Conservation (phyloP, 92 coral and sea anemone species). For the Umimayanthus kanabou region DNA sequence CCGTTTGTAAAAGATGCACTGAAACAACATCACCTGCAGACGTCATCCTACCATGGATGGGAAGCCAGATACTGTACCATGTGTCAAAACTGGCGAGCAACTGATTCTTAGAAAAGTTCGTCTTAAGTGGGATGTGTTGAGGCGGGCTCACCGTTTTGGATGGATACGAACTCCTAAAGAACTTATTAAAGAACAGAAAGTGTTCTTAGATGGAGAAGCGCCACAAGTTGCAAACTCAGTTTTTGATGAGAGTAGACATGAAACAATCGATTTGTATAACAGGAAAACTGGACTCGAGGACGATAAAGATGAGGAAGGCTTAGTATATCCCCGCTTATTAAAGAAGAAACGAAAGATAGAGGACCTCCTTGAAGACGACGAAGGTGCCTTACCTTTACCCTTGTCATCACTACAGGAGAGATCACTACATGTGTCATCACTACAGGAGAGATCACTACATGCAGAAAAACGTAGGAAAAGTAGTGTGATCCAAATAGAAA, state of each 20-base stretch:
- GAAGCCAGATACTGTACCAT: neutral
- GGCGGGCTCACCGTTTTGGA: constrained; percentile 19
- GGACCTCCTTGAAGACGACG: neutral
- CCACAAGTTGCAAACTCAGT: neutral
- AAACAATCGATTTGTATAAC: neutral
- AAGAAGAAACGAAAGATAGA: neutral
- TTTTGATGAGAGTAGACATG: too few relatives aligned
- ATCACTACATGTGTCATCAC: neutral
- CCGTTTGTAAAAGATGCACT: neutral
- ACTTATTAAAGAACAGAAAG: neutral
- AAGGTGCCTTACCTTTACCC: neutral
- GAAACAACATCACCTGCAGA: neutral
- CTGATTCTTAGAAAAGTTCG: neutral
- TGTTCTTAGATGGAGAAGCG: neutral
- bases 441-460: neutral
- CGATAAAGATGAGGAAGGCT: neutral
- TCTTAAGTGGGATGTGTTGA: neutral
- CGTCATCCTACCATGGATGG: neutral
- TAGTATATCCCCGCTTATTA: neutral
- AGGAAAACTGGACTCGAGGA: neutral
- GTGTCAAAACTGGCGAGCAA: constrained; percentile 27
- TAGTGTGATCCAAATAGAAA: neutral
- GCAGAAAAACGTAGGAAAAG: neutral
- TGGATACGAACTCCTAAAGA: constrained; percentile 7
- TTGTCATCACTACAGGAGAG: neutral